A percentile compares a stretch with the other conserved stretches of the same genome.
Conservation (phyloP, 1,140 invertebrate species). For the Tribolium castaneum region DNA sequence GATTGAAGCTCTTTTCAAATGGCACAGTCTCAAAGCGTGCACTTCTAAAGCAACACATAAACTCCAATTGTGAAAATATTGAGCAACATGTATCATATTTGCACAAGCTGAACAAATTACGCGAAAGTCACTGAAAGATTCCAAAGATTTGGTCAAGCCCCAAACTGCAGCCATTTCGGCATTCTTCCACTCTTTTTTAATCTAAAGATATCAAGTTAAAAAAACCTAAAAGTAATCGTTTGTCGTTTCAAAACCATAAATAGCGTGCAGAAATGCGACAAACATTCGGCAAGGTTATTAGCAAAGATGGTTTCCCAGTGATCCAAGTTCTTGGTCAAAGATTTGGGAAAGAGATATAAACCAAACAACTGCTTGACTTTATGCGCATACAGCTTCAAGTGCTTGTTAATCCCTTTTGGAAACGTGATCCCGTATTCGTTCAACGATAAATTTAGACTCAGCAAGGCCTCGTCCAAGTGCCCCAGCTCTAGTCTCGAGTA, state of each 20-base stretch:
- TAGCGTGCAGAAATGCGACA: constrained; percentile 64
- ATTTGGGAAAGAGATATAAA: constrained; percentile 43
- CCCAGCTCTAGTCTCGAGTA: constrained; percentile 63
- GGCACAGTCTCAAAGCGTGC: constrained; percentile 63
- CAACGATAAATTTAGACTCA: constrained; percentile 58
- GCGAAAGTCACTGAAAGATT: constrained; percentile 66
- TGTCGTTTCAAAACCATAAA: constrained; percentile 60
- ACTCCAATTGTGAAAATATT: constrained; percentile 51
- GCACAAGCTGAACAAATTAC: constrained; percentile 66
- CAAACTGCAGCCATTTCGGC: constrained; percentile 69
- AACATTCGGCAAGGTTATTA: constrained; percentile 65
- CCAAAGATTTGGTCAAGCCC: constrained; percentile 66
- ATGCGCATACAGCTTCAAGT: constrained; percentile 56
- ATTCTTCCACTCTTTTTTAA: constrained; percentile 60
- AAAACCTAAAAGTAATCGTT: neutral
- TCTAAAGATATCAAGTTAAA: constrained; percentile 33
- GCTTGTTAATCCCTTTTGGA: constrained; percentile 11
- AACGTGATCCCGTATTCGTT: constrained; percentile 54
- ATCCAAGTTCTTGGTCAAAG: constrained; percentile 44
- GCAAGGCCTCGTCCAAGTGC: constrained; percentile 60
- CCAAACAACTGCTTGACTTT: constrained; percentile 50
- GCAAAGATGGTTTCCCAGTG: constrained; percentile 61
- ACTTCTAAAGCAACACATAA: constrained; percentile 58
- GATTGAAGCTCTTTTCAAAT: constrained; percentile 58
- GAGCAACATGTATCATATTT: constrained; percentile 65